Evolutionary conservation across 2,888 invertebrate species (phyloP).

Genomic region (Polia nebulosa): DNA sequence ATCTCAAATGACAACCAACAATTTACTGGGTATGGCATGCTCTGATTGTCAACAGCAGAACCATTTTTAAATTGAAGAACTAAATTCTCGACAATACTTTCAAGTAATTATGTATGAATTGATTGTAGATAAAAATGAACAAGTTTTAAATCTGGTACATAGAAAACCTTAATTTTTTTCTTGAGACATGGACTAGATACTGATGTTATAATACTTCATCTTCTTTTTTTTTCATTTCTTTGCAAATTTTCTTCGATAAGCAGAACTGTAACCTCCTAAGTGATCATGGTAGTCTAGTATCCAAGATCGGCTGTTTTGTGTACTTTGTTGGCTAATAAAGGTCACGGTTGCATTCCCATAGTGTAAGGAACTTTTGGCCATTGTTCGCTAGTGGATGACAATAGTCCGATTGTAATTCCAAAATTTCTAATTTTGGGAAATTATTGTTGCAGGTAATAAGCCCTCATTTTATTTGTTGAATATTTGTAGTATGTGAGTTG

Average conservation of each 20-base stretch:
- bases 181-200: no score
- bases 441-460: no score
- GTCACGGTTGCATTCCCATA: constrained; percentile 15
- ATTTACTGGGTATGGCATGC: constrained; percentile 53
- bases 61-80: constrained; percentile 42
- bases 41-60: constrained; percentile 52
- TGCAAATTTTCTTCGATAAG: no score
- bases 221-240: no score
- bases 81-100: constrained; percentile 47
- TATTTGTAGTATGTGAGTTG: not conserved
- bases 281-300: not conserved
- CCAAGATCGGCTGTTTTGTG: not conserved
- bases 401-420: no score
- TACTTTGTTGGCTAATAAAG: not conserved
- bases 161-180: no score
- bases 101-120: constrained; percentile 49
- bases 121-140: constrained; percentile 50
- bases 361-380: not conserved
- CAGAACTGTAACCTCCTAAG: not conserved
- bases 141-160: no score
- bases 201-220: no score
- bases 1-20: constrained; percentile 60
- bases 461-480: not conserved
- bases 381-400: not conserved
- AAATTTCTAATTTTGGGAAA: not conserved